phyloP scores from a whole-genome alignment of 2,113 vertebrate genomes.

The Ursus arctos region DNA sequence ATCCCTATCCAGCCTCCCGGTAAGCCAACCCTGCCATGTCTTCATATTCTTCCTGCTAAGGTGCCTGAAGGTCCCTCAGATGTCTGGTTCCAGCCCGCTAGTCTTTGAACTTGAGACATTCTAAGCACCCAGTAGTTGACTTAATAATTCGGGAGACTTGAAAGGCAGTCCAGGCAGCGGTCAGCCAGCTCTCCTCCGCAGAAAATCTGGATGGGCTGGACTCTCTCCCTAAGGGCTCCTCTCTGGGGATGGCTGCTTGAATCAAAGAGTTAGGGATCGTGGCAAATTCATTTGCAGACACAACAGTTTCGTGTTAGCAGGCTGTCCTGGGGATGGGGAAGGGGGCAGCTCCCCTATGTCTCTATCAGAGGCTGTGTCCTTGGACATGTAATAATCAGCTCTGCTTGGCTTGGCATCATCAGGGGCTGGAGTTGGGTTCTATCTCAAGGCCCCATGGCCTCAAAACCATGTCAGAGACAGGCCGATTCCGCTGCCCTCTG shows the following conservation, averaged over 20 bases:
- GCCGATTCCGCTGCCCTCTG: not conserved
- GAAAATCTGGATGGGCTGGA: not conserved
- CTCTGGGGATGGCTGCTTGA: conserved; percentile 54
- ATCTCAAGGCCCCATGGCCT: not conserved
- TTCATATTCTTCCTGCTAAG: conserved; percentile 66
- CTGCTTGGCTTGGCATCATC: conserved; percentile 23
- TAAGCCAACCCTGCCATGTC: conserved; percentile 37
- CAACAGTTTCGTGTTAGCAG: conserved; percentile 53
- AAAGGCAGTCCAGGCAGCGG: conserved; percentile 10
- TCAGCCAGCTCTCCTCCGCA: not conserved
- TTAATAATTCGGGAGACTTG: conserved; percentile 60
- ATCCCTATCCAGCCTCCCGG: conserved; percentile 54
- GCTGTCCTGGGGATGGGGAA: not conserved
- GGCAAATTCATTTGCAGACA: conserved; percentile 63
- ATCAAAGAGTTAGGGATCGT: conserved; percentile 59
- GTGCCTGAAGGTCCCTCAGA: conserved; percentile 46
- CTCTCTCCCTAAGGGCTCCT: conserved; percentile 24
- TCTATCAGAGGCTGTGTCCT: conserved; percentile 49
- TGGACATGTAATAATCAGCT: conserved; percentile 16
- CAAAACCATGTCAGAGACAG: not conserved
- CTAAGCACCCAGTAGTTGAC: conserved; percentile 62
- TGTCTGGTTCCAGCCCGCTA: conserved; percentile 42
- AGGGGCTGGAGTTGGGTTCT: not conserved
- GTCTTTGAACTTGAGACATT: conserved; percentile 74
- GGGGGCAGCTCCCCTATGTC: not conserved